Conservation (phyloP, 2,797 vertebrate species). For the Phalanger gymnotis region DNA sequence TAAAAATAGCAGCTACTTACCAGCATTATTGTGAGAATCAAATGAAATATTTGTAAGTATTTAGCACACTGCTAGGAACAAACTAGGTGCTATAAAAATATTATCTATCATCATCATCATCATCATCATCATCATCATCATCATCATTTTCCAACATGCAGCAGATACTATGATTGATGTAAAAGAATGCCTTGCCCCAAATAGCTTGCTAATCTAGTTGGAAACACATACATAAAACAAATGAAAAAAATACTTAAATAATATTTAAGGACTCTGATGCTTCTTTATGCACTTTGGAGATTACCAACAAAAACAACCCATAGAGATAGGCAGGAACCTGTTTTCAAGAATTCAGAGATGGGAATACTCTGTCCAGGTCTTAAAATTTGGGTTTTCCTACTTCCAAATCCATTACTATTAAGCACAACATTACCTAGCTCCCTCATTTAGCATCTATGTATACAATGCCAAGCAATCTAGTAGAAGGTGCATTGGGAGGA, state of each 20-base stretch:
- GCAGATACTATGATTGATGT: not conserved
- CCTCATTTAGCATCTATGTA: not conserved
- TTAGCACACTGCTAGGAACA: not conserved
- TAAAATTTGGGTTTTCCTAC: not conserved
- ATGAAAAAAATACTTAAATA: not conserved
- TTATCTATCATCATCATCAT: not conserved
- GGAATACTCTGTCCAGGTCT: not conserved
- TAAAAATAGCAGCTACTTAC: not conserved
- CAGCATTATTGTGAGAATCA: not conserved
- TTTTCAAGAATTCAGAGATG: not conserved
- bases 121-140: not conserved
- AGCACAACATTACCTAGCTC: not conserved
- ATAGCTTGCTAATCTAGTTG: not conserved
- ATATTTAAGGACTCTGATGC: not conserved
- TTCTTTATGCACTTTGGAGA: not conserved
- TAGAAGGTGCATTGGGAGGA: not conserved
- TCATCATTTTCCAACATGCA: not conserved
- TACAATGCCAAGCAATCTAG: not conserved
- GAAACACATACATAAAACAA: not conserved
- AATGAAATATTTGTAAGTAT: constrained; percentile 11
- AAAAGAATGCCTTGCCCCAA: not conserved
- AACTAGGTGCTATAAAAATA: not conserved
- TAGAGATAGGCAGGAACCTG: not conserved
- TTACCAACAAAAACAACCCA: not conserved
- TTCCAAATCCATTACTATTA: not conserved